Conservation (phyloP, 2,113 vertebrate genomes). For the Micronycteris hirsuta region DNA sequence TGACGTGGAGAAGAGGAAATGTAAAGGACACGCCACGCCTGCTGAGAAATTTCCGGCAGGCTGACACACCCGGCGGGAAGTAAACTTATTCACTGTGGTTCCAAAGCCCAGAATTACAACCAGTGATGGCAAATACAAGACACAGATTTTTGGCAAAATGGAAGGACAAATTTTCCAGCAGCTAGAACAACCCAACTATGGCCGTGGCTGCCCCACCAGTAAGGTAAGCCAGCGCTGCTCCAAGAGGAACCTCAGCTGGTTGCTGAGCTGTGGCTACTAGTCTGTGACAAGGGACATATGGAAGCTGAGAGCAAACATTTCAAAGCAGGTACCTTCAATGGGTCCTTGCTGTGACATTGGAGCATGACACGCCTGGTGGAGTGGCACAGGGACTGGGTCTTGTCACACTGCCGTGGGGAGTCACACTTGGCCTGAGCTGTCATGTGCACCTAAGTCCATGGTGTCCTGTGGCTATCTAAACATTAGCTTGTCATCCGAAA, state of each 20-base stretch:
- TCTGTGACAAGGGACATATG: background rate
- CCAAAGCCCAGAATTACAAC: background rate
- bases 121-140: background rate
- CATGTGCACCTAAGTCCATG: background rate
- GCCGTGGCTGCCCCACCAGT: no score
- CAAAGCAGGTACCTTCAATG: background rate
- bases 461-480: no score
- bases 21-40: background rate
- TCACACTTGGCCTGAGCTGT: background rate
- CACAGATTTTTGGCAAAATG: background rate
- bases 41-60: background rate
- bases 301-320: background rate
- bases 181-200: background rate
- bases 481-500: background rate
- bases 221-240: background rate
- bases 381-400: background rate
- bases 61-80: background rate
- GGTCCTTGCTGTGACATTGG: background rate
- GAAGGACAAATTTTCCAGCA: background rate
- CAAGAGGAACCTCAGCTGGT: background rate
- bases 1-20: background rate
- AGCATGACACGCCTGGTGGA: background rate
- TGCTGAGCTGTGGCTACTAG: background rate
- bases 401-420: background rate
- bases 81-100: background rate